Base-by-base conservation (phyloP, 64 coral and sea anemone species). In the Orbicella faveolata region DNA sequence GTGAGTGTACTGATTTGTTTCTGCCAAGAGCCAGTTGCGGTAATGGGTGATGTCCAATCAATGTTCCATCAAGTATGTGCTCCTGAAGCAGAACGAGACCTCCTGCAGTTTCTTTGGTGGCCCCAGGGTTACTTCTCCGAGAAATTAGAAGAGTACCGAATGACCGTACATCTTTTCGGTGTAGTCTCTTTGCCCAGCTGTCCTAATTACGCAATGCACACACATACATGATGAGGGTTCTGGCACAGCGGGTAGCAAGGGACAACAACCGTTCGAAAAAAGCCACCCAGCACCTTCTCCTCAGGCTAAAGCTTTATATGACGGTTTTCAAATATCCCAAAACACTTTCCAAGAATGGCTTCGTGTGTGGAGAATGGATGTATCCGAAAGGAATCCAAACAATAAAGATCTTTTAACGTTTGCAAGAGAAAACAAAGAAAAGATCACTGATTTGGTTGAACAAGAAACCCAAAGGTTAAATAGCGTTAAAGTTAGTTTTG, bases 1-100 rank as follows among this genome's bases (percentile, higher is more conserved):
- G 16, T 75, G 74, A 72, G 85, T 25, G 72, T 87, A 10, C 16
- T 87, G 7, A 87, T 55, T 23, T 34, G 85, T 54, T 87, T 87
- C 52, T 48, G 85, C 16, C 70, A 87, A 23, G 85, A 75, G n/a
- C 55, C n/a, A 30, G 20, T 87, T 48, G 85, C 69, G 11, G 41
- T 87, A 3, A 76, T 61, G 70, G 69, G 66, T 6, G 72, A 87
- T 18, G 57, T 81, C 2, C 21, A 65, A 35, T 15, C 57, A 2
- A 81, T 81, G 79, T 81, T 44, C 11, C 25, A 41, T 23, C 61
- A 65, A 81, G 79, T 63, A 1, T 1, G 34, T 35, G 79, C 64
- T 11, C 1, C 79, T 30, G 59, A 81, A 3, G 4, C 4, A 6
- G 54, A 63, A n/a, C 18, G 79, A 35, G 0, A 57, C 1, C 57